phyloP scores from a whole-genome alignment of 1,140 invertebrate species.

The Ridgeia piscesae region DNA sequence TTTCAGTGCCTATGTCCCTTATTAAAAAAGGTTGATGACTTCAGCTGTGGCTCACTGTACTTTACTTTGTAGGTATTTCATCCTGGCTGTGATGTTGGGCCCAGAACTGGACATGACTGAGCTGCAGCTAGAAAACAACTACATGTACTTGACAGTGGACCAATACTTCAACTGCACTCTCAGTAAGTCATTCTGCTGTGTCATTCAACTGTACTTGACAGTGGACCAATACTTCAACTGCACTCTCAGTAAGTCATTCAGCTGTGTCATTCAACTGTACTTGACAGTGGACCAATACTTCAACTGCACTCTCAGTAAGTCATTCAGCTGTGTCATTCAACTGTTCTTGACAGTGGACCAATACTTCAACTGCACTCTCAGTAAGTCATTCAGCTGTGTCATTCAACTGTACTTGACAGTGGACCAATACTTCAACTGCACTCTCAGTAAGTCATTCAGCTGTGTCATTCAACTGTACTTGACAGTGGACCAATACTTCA shows the following conservation, averaged over 20 bases:
- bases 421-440: too few relatives aligned
- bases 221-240: neutral
- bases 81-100: neutral
- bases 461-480: neutral
- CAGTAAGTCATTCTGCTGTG: neutral
- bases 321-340: neutral
- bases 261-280: neutral
- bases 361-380: neutral
- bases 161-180: neutral
- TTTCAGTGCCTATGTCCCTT: too few relatives aligned
- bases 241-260: neutral
- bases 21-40: too few relatives aligned
- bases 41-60: too few relatives aligned
- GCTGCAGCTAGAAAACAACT: neutral
- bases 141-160: neutral
- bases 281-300: too few relatives aligned
- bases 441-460: neutral
- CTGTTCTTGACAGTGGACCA: too few relatives aligned
- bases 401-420: neutral
- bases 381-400: neutral
- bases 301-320: neutral
- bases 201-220: neutral
- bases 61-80: neutral
- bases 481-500: neutral
- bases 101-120: neutral